phyloP scores from a whole-genome alignment of 2,797 vertebrate species.

The Melopsittacus undulatus region DNA sequence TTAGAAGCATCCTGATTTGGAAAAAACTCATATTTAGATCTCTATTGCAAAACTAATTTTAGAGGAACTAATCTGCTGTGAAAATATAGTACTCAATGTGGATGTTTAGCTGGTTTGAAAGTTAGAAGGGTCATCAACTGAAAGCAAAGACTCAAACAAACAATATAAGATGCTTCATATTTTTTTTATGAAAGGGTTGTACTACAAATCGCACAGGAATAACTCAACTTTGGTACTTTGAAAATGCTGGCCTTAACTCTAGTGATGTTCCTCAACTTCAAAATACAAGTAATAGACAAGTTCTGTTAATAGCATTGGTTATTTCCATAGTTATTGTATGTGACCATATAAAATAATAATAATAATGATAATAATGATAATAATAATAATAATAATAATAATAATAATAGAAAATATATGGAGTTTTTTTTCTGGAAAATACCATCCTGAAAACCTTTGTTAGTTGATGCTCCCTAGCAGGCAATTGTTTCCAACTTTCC shows the following conservation, averaged over 20 bases:
- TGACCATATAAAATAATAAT: not conserved
- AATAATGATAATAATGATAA: not conserved
- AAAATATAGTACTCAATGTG: not conserved
- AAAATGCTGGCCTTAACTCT: not conserved
- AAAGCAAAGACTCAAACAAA: not conserved
- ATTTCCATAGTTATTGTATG: not conserved
- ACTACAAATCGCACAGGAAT: not conserved
- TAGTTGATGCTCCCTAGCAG: not conserved
- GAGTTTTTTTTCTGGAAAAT: not conserved
- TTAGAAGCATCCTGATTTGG: not conserved
- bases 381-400: too few species aligned
- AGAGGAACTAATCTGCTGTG: not conserved
- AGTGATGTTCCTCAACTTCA: not conserved
- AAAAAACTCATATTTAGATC: not conserved
- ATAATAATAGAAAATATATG: not conserved
- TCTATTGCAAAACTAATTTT: not conserved
- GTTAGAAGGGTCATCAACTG: not conserved
- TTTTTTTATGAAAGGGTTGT: not conserved
- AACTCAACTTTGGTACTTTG: not conserved
- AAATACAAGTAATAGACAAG: not conserved
- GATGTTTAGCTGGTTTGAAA: not conserved
- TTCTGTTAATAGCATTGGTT: not conserved
- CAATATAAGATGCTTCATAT: accelerated
- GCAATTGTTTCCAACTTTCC: not conserved
- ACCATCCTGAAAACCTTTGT: not conserved